Percentiles rank a stretch among this genome's conserved stretches.
These are phyloP conservation scores for Microtus montanus DNA, from an alignment of 2,113 vertebrate species.

Conservation along the genomic window DNA sequence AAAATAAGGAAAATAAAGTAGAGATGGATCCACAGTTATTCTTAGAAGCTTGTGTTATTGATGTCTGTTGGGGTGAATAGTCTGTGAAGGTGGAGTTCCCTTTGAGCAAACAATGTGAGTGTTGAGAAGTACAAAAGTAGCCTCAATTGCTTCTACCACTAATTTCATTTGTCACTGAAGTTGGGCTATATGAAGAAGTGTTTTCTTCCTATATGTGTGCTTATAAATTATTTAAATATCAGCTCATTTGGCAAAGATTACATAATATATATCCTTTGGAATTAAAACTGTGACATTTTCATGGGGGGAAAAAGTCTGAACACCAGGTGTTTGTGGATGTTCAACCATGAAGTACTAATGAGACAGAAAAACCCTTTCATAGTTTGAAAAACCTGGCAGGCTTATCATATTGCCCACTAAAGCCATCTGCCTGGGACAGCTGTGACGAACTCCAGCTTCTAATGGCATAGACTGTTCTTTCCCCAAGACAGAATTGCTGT, in stretches of 20 bases:
- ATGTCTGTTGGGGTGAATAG: not conserved
- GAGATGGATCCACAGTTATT: not conserved
- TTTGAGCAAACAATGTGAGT: not conserved
- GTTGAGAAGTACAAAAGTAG: not conserved
- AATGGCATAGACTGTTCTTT: slow-evolving; percentile 40
- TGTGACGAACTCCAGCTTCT: slow-evolving; percentile 66
- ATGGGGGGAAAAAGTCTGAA: slow-evolving; percentile 48
- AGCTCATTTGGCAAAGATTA: slow-evolving; percentile 37
- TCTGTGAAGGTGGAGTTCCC: not conserved
- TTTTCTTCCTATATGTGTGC: not conserved
- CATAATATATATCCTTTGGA: not conserved
- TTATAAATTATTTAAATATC: slow-evolving; percentile 23
- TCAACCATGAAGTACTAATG: slow-evolving; percentile 75
- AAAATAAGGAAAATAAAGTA: not conserved
- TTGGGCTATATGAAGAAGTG: not conserved
- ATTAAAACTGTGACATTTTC: slow-evolving; percentile 58
- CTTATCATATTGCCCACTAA: slow-evolving; percentile 70
- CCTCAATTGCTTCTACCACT: slow-evolving; percentile 38
- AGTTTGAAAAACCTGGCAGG: slow-evolving; percentile 73
- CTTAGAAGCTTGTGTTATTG: slow-evolving; percentile 32
- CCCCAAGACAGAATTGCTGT: slow-evolving; percentile 53
- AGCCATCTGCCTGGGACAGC: slow-evolving; percentile 76
- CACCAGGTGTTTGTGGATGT: slow-evolving; percentile 75
- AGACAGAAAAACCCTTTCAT: slow-evolving; percentile 68
- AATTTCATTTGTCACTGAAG: not conserved